Conservation (phyloP, 2,113 vertebrate genomes). For the Cygnus buccinator region DNA sequence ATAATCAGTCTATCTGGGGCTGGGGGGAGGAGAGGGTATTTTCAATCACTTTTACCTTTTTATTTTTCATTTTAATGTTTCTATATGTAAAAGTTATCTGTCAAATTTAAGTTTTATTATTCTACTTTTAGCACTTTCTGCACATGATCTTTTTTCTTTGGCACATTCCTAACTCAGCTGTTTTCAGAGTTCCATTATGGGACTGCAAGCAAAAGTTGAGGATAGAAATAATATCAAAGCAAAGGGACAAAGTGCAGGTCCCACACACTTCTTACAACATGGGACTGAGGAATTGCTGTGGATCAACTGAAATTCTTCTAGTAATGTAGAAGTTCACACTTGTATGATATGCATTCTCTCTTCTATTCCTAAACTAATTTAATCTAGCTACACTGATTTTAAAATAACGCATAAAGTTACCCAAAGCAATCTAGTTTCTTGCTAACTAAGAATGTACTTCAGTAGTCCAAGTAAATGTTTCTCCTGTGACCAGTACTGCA, state of each 20-base stretch:
- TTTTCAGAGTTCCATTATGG: not conserved
- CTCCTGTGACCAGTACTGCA: fast-evolving
- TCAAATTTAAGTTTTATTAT: not conserved
- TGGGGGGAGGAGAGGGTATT: not conserved
- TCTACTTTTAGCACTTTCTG: not conserved
- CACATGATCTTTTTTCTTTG: not conserved
- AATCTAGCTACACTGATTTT: not conserved
- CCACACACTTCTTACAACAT: not conserved
- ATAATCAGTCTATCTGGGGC: not conserved
- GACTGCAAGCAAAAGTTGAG: not conserved
- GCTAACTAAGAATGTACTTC: not conserved
- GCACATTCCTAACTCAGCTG: not conserved
- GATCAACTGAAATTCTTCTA: not conserved
- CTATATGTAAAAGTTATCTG: not conserved
- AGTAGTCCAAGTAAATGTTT: not conserved
- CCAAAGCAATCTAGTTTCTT: not conserved
- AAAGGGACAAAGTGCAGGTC: not conserved
- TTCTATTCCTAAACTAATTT: not conserved
- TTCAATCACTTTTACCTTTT: not conserved
- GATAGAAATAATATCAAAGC: not conserved
- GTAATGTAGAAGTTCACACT: not conserved
- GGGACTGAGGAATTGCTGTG: not conserved
- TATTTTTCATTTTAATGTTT: not conserved
- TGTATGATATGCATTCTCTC: not conserved
- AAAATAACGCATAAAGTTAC: not conserved